phyloP scores from a whole-genome alignment of 2,888 invertebrate species.

The Boloria selene region DNA sequence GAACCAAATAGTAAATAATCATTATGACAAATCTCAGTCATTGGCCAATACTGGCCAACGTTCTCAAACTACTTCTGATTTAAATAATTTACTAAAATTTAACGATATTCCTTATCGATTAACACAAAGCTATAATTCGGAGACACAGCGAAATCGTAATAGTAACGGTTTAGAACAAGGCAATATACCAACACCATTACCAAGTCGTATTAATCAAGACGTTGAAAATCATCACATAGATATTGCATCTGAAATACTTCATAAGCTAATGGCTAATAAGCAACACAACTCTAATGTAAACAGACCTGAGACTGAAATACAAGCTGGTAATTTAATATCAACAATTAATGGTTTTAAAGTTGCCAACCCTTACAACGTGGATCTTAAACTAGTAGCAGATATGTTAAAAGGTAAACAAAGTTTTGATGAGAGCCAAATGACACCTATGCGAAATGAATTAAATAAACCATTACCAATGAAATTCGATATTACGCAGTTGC shows the following conservation, averaged over 20 bases:
- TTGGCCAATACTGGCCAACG: slow-evolving; percentile 55
- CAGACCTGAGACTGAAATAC: slow-evolving; percentile 64
- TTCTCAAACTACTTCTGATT: slow-evolving; percentile 56
- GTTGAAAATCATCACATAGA: slow-evolving; percentile 73
- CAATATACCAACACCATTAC: slow-evolving; percentile 61
- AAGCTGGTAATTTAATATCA: slow-evolving; percentile 56
- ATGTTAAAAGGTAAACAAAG: slow-evolving; percentile 72
- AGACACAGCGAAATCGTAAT: slow-evolving; percentile 57
- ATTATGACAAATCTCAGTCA: slow-evolving; percentile 58
- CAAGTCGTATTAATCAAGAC: slow-evolving; percentile 71
- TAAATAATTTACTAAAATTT: slow-evolving; percentile 63
- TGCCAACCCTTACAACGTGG: slow-evolving; percentile 78
- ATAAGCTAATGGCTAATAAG: slow-evolving; percentile 64
- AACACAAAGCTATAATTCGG: slow-evolving; percentile 59
- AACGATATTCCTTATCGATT: slow-evolving; percentile 70
- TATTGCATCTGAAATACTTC: slow-evolving; percentile 62
- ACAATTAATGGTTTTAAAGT: slow-evolving; percentile 78
- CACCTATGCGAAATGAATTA: slow-evolving; percentile 60
- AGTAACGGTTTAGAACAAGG: slow-evolving; percentile 61
- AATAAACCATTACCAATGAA: slow-evolving; percentile 62
- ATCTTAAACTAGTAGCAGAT: slow-evolving; percentile 74
- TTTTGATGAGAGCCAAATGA: slow-evolving; percentile 62
- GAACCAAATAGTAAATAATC: slow-evolving; percentile 52
- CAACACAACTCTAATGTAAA: slow-evolving; percentile 52
- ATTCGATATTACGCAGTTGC: slow-evolving; percentile 66